phyloP scores from a whole-genome alignment of 2,888 invertebrate species.

The Lithodes maja region DNA sequence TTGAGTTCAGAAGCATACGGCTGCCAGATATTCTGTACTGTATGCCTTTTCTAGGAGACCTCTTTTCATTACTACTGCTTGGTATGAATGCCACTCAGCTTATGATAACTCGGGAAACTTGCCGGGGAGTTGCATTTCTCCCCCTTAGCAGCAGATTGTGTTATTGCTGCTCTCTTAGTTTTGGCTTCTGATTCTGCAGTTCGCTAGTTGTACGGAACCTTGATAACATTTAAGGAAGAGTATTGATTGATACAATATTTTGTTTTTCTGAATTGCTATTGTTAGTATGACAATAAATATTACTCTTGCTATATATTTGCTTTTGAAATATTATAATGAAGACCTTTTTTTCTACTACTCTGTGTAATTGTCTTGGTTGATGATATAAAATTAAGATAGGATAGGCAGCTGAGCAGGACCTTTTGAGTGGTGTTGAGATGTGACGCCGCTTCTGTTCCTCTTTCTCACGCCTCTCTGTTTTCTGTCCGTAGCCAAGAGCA shows the following conservation, averaged over 20 bases:
- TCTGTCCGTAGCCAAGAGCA: slow-evolving; percentile 68
- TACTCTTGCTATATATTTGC: neutral
- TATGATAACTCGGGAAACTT: neutral
- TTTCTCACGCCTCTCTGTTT: slow-evolving; percentile 53
- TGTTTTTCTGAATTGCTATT: neutral
- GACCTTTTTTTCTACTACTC: too few relatives aligned
- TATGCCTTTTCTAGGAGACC: neutral
- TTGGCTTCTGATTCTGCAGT: neutral
- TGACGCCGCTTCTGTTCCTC: neutral
- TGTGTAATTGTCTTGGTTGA: neutral
- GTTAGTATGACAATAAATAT: neutral
- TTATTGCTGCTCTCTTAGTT: slow-evolving; percentile 6
- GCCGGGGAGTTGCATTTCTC: slow-evolving; percentile 2
- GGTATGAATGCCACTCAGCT: neutral
- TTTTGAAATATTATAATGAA: too few relatives aligned
- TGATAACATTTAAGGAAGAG: neutral
- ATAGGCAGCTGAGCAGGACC: neutral
- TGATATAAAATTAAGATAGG: neutral
- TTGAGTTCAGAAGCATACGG: neutral
- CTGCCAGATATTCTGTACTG: neutral
- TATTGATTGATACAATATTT: neutral
- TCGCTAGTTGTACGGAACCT: neutral
- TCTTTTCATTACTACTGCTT: neutral
- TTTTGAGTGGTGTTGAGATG: neutral
- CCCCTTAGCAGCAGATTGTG: slow-evolving; percentile 3